These are phyloP conservation scores for Arizona elegans DNA, from an alignment of 2,113 vertebrate species.

Conservation along the genomic window DNA sequence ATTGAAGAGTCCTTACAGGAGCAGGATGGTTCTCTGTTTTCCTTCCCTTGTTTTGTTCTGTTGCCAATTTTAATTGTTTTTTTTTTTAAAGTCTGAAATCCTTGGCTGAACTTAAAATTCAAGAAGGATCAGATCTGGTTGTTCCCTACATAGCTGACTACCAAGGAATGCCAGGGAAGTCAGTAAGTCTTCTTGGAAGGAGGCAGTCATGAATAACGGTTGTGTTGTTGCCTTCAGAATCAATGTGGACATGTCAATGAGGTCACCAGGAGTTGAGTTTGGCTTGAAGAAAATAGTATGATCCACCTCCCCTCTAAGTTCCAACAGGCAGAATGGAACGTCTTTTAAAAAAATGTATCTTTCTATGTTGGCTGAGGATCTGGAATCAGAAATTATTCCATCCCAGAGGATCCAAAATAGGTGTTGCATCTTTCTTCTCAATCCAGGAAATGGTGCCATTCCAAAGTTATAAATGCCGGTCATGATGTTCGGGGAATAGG, in stretches of 20 bases:
- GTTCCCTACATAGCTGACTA: background rate
- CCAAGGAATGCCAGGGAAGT: background rate
- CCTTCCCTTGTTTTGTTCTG: background rate
- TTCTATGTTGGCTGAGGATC: background rate
- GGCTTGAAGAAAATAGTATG: background rate
- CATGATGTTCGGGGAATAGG: background rate
- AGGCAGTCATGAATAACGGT: background rate
- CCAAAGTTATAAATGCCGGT: background rate
- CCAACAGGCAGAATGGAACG: background rate
- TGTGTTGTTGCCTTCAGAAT: background rate
- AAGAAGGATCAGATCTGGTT: background rate
- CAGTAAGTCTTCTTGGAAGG: background rate
- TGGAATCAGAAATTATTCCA: background rate
- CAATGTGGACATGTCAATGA: background rate
- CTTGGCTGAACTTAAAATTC: background rate
- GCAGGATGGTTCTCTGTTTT: background rate
- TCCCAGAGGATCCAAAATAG: background rate
- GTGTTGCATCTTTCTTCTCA: background rate
- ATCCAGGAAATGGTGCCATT: background rate
- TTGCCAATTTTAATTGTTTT: background rate
- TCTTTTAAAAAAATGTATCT: background rate
- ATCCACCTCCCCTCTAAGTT: background rate
- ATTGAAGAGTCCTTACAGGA: background rate
- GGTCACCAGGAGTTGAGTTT: background rate
- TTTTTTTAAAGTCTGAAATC: background rate